Base-by-base conservation (phyloP, 2,797 vertebrate species). In the Phoxinus dragarum region DNA sequence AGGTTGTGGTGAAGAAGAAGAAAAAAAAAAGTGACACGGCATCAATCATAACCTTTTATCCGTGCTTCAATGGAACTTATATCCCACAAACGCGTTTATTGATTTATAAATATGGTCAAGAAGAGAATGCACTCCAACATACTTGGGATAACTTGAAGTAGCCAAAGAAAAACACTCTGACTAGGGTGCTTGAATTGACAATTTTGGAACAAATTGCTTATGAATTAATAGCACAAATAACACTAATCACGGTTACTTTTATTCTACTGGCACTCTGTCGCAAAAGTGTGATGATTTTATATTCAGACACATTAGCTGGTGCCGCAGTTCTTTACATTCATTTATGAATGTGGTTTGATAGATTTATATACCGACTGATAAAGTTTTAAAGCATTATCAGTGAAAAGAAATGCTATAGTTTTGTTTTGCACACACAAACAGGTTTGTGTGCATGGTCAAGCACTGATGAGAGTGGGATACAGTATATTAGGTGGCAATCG, bases 401-500 rank as follows among this genome's bases (percentile, higher is more conserved):
- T 44, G 11, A 80, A 38, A 38, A 80, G 44, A 68, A 54, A 72
- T 52, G 31, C 40, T 27, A 76, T 44, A 69, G 42, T 66, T 84
- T 71, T 44, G 34, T 69, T 71, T 34, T 74, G 8, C 31, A 52
- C n/a, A 75, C 17, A 82, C 44, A 78, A 68, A 52, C 81, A 88
- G 72, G 16, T 85, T 44, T 80, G 64, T 59, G 12, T 44, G 47
- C 64, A 56, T 49, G n/a, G 67, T 82, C 36, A 56, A 36, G 78
- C 61, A 81, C 31, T 76, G 40, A 78, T n/a, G 78, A 90, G 81
- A 84, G 59, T 56, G 71, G 69, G 40, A 59, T 82, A 52, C 27
- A 34, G 27, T 34, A 34, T 68, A 81, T 87, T 75, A 66, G 54
- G 78, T 84, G 74, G 81, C 77, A 85, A 87, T 80, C 85, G 89